Evolutionary conservation across 2,888 invertebrate genomes (phyloP).

Genomic region (Tanypteryx hageni): DNA sequence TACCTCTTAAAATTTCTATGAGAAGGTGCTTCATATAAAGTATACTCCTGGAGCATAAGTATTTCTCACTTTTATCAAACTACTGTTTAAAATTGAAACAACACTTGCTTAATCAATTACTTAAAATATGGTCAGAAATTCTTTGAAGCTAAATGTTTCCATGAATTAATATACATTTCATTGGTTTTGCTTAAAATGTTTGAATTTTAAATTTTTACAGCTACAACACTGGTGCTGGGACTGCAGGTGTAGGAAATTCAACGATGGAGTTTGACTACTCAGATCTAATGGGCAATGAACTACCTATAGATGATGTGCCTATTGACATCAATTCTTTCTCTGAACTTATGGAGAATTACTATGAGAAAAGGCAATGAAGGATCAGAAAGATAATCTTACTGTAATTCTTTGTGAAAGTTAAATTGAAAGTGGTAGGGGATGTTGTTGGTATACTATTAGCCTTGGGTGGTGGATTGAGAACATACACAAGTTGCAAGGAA

Average conservation of each 20-base stretch:
- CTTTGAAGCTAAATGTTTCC: too few relatives aligned
- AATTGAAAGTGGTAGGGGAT: neutral
- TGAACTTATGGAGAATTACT: slow-evolving; percentile 51
- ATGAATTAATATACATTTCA: too few relatives aligned
- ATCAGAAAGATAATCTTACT: neutral
- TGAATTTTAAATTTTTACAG: slow-evolving; percentile 57
- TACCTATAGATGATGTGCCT: slow-evolving; percentile 69
- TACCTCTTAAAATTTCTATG: too few relatives aligned
- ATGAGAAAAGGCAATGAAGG: neutral
- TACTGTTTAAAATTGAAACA: too few relatives aligned
- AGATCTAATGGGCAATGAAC: slow-evolving; percentile 69
- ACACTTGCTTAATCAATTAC: too few relatives aligned
- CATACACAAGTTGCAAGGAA: neutral
- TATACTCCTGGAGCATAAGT: neutral
- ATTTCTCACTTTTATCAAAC: neutral
- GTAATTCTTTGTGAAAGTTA: neutral
- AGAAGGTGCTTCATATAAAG: too few relatives aligned
- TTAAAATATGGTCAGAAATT: too few relatives aligned
- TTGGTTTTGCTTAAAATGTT: slow-evolving; percentile 20
- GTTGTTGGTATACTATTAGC: neutral
- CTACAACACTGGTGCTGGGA: slow-evolving; percentile 40
- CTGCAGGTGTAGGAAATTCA: slow-evolving; percentile 10
- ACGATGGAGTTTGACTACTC: slow-evolving; percentile 69
- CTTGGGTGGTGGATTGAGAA: slow-evolving; percentile 44
- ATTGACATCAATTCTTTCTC: slow-evolving; percentile 67